These are phyloP conservation scores for Notodonta ziczac DNA, from an alignment of 2,888 invertebrate species.

Conservation along the genomic window DNA sequence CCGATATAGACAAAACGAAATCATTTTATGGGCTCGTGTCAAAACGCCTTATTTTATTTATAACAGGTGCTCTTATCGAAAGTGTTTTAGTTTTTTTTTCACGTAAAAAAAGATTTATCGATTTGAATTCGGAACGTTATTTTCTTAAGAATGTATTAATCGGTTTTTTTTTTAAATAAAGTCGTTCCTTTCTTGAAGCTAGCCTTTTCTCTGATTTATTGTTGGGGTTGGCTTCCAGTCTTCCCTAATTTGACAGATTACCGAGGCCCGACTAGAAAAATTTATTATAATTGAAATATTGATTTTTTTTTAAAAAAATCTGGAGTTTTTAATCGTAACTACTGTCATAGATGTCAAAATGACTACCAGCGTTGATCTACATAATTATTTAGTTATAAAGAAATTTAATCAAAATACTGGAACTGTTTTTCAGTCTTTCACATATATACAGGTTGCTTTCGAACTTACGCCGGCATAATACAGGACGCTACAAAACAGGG, in stretches of 20 bases:
- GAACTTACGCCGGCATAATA: slow-evolving; percentile 33
- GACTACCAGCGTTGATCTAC: no score
- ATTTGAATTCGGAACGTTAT: not conserved
- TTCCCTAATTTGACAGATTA: no score
- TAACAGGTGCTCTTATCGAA: slow-evolving; percentile 7
- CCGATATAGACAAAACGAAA: slow-evolving; percentile 23
- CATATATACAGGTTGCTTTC: slow-evolving; percentile 26
- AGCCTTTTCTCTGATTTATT: no score
- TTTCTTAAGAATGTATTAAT: not conserved
- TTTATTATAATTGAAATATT: no score
- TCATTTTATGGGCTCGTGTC: slow-evolving; percentile 16
- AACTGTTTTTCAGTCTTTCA: slow-evolving; percentile 7
- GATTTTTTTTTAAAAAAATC: no score
- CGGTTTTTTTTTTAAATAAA: not conserved
- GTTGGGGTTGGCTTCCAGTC: no score
- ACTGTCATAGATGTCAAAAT: no score
- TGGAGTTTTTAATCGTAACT: no score
- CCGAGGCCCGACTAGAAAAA: no score
- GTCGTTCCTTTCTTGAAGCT: not conserved
- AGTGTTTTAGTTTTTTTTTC: not conserved
- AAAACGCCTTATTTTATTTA: slow-evolving; percentile 3
- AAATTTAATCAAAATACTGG: slow-evolving; percentile 2
- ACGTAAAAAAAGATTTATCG: not conserved
- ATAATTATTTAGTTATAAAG: not conserved
- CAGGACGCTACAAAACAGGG: slow-evolving; percentile 73